Evolutionary conservation across 2,113 vertebrate species (phyloP).

Genomic region (Rhodinocichla rosea): DNA sequence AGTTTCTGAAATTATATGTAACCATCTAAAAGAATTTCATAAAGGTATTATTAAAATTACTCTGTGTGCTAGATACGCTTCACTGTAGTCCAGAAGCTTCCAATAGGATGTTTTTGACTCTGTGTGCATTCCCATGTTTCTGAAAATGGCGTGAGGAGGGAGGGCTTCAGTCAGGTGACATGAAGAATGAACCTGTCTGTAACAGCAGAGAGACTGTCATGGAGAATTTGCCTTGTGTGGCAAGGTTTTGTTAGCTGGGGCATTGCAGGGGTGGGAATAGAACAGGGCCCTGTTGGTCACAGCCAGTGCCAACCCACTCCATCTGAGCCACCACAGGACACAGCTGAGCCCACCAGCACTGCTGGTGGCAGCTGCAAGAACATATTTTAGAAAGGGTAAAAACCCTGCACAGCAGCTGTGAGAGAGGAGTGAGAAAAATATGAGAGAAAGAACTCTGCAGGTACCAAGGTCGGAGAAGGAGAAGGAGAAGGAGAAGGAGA

Average conservation of each 20-base stretch:
- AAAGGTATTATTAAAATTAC: not conserved
- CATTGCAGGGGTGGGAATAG: not conserved
- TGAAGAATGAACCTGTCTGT: not conserved
- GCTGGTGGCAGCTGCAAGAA: not conserved
- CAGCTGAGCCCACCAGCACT: rapidly evolving
- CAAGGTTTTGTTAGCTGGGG: not conserved
- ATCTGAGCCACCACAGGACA: not conserved
- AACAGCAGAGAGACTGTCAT: not conserved
- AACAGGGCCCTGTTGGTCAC: rapidly evolving
- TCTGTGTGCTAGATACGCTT: not conserved
- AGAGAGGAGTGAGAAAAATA: not conserved
- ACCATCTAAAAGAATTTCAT: not conserved
- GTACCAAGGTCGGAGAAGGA: not conserved
- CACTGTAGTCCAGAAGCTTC: not conserved
- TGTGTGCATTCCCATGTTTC: not conserved
- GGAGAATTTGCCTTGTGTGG: not conserved
- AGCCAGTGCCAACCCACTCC: not conserved
- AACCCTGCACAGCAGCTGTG: not conserved
- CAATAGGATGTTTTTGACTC: not conserved
- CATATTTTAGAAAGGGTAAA: not conserved
- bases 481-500: too few species aligned
- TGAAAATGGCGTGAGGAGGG: not conserved
- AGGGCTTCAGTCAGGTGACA: not conserved
- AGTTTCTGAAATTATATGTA: not conserved
- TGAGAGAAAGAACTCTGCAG: not conserved